A percentile compares a stretch with the other conserved stretches of the same genome.
Conservation (phyloP, 2,113 vertebrate species). For the Phalacrocorax aristotelis region DNA sequence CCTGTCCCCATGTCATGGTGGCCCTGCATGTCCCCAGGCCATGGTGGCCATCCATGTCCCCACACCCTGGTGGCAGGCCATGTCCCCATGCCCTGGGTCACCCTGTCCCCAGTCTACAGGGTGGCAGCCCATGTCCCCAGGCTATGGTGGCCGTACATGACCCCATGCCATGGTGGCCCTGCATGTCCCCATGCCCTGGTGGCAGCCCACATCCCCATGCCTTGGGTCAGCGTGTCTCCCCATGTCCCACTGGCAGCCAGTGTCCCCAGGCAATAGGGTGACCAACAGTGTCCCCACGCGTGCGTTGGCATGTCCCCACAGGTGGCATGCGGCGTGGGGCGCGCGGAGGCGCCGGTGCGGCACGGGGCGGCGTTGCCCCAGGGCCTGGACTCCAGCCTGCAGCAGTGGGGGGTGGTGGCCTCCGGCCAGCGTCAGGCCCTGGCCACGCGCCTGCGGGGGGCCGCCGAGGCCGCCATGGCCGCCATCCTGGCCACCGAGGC, state of each 20-base stretch:
- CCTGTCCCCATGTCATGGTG: neutral
- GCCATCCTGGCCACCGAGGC: neutral
- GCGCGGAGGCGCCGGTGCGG: neutral
- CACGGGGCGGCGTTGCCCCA: slow-evolving; percentile 17
- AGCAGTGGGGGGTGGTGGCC: slow-evolving; percentile 16
- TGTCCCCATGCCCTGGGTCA: too few relatives aligned
- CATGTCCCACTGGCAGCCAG: neutral
- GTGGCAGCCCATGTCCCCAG: neutral
- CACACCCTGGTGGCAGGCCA: too few relatives aligned
- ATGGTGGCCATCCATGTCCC: too few relatives aligned
- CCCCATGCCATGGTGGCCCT: neutral
- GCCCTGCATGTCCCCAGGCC: neutral
- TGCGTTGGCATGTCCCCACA: rapidly evolving
- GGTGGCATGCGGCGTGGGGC: slow-evolving; percentile 27
- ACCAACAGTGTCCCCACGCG: neutral
- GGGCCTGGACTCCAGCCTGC: slow-evolving; percentile 39
- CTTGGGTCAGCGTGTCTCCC: neutral
- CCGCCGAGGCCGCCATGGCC: neutral
- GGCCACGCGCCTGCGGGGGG: neutral
- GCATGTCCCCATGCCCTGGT: too few relatives aligned
- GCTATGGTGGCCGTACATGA: neutral
- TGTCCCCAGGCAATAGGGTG: neutral
- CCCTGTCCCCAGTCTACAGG: too few relatives aligned
- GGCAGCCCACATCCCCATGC: neutral
- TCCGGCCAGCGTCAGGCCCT: neutral